phyloP scores from a whole-genome alignment of 2,113 vertebrate genomes.

The Dicentrarchus labrax region DNA sequence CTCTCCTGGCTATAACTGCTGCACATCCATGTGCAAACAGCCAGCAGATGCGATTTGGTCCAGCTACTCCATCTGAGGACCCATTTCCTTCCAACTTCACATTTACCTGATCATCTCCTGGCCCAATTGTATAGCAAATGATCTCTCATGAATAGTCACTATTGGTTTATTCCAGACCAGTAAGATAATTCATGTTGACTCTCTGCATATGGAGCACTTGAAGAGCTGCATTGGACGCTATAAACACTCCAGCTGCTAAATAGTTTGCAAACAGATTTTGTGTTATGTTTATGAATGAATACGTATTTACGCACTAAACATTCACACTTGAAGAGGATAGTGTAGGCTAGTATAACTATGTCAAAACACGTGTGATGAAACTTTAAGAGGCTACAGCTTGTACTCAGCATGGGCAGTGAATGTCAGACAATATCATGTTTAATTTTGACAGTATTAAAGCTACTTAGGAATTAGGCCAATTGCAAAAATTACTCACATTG shows the following conservation, averaged over 20 bases:
- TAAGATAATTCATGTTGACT: constrained; percentile 61
- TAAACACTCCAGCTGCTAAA: constrained; percentile 73
- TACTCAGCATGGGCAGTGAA: background rate
- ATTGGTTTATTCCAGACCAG: constrained; percentile 48
- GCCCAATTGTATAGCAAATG: constrained; percentile 45
- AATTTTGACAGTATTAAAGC: background rate
- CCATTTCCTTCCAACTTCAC: constrained; percentile 49
- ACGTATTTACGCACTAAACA: constrained; percentile 48
- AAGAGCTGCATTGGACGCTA: constrained; percentile 44
- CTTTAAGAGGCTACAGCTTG: constrained; percentile 38
- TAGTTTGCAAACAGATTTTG: constrained; percentile 73
- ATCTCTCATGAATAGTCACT: constrained; percentile 59
- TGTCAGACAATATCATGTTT: background rate
- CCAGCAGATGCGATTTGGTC: constrained; percentile 74
- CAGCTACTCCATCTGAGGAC: constrained; percentile 48
- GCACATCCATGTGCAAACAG: constrained; percentile 75
- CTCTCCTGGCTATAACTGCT: constrained; percentile 72
- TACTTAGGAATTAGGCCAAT: background rate
- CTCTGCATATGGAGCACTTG: constrained; percentile 50
- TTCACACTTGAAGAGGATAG: constrained; percentile 30
- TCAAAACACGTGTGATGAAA: constrained; percentile 42
- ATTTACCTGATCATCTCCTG: constrained; percentile 62
- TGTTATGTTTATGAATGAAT: constrained; percentile 63
- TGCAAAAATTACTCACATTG: background rate
- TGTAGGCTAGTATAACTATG: constrained; percentile 24